Evolutionary conservation across 2,888 invertebrate species (phyloP).

Genomic region (Tachina fera): DNA sequence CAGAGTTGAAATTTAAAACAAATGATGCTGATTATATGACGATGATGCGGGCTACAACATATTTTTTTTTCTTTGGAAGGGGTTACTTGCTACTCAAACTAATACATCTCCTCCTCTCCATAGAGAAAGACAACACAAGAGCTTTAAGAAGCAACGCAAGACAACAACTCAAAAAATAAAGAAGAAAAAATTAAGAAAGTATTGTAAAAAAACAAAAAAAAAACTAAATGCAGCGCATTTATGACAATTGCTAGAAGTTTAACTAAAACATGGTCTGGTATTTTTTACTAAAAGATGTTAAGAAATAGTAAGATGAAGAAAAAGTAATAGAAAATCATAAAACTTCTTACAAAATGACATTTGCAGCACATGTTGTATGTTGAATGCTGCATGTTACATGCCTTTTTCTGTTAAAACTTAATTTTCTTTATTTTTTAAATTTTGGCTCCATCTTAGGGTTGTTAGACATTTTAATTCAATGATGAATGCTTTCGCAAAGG

Average conservation of each 20-base stretch:
- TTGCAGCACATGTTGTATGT: conserved; percentile 68
- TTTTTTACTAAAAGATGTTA: conserved; percentile 19
- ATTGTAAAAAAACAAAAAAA: background rate
- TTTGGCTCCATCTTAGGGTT: conserved; percentile 23
- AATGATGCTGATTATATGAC: conserved; percentile 60
- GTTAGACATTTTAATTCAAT: conserved; percentile 60
- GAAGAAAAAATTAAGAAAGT: background rate
- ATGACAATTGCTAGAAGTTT: conserved; percentile 66
- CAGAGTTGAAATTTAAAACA: conserved; percentile 70
- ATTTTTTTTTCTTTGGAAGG: conserved; percentile 17
- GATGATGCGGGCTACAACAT: conserved; percentile 43
- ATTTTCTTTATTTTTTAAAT: conserved; percentile 4
- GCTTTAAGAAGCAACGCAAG: conserved; percentile 51
- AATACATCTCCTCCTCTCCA: background rate
- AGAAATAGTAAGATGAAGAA: background rate
- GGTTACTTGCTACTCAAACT: conserved; percentile 6
- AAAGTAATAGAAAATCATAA: conserved; percentile 53
- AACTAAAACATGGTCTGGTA: conserved; percentile 53
- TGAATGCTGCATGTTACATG: conserved; percentile 33
- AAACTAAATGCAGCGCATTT: conserved; percentile 63
- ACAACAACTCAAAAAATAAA: conserved; percentile 41
- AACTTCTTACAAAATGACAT: conserved; percentile 65
- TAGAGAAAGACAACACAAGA: conserved; percentile 7
- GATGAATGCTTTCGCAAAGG: conserved; percentile 61
- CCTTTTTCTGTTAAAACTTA: background rate